These are phyloP conservation scores for Hystrix cristata DNA, from an alignment of 2,113 vertebrate genomes.

Conservation along the genomic window DNA sequence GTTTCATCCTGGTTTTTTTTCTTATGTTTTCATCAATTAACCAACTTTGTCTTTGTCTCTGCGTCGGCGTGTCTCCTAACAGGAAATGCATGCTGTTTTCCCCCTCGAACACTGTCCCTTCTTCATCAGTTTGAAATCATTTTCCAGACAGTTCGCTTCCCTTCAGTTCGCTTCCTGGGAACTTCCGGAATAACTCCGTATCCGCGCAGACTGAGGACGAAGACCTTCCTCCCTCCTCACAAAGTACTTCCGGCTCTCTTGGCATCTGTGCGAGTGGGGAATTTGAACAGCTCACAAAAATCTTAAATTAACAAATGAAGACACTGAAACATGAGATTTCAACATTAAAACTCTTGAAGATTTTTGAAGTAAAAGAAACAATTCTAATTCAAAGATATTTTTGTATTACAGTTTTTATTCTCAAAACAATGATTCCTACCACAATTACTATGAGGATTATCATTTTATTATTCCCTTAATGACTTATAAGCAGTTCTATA, in stretches of 20 bases:
- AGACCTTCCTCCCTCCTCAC: not conserved
- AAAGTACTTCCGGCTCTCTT: not conserved
- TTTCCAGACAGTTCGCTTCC: not conserved
- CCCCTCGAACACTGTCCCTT: not conserved
- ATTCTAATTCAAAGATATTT: not conserved
- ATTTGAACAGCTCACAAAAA: not conserved
- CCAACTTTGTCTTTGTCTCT: not conserved
- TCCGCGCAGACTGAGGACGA: not conserved
- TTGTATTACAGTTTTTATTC: not conserved
- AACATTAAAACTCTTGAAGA: not conserved
- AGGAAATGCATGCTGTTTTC: not conserved
- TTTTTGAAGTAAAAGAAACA: not conserved
- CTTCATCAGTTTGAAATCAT: not conserved
- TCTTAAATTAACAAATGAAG: not conserved
- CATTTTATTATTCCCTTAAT: not conserved
- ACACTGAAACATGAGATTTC: not conserved
- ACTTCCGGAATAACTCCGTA: not conserved
- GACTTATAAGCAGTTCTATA: not conserved
- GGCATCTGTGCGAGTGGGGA: not conserved
- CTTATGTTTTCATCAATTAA: not conserved
- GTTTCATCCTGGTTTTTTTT: not conserved
- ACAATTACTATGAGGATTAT: not conserved
- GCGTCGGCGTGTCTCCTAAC: not conserved
- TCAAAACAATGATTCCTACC: not conserved
- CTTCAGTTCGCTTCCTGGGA: not conserved